A percentile compares a stretch with the other conserved stretches of the same genome.
Evolutionary conservation across 2,113 vertebrate species (phyloP).

Genomic region (Passerina amoena): DNA sequence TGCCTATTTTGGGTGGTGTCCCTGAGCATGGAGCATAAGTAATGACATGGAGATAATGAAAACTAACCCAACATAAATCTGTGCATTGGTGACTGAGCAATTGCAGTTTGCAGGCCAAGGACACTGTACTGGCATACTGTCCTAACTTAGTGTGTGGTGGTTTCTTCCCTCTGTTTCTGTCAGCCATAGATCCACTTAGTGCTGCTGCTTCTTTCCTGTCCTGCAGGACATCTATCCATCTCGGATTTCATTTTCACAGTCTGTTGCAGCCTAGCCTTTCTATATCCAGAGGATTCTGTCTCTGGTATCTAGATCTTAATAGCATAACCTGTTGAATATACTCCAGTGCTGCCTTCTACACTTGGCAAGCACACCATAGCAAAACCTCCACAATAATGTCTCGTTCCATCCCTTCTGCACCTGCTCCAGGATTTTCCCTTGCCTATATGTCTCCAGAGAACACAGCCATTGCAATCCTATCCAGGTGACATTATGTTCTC

Average conservation of each 20-base stretch:
- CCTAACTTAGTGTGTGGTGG: neutral
- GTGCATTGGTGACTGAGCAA: neutral
- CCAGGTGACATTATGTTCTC: neutral
- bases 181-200: neutral
- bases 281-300: neutral
- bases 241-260: neutral
- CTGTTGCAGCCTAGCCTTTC: neutral
- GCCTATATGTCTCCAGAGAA: neutral
- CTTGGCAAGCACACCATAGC: neutral
- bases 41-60: neutral
- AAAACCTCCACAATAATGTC: neutral
- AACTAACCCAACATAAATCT: neutral
- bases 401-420: neutral
- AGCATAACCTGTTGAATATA: neutral
- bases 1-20: neutral
- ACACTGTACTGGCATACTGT: neutral
- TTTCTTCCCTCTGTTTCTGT: neutral
- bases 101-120: neutral
- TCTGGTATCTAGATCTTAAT: neutral
- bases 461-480: neutral
- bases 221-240: neutral
- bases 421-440: neutral
- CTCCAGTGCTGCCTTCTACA: neutral
- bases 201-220: neutral
- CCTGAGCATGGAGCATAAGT: neutral